Evolutionary conservation across 1,140 invertebrate genomes (phyloP).

Genomic region (Diabrotica virgifera): DNA sequence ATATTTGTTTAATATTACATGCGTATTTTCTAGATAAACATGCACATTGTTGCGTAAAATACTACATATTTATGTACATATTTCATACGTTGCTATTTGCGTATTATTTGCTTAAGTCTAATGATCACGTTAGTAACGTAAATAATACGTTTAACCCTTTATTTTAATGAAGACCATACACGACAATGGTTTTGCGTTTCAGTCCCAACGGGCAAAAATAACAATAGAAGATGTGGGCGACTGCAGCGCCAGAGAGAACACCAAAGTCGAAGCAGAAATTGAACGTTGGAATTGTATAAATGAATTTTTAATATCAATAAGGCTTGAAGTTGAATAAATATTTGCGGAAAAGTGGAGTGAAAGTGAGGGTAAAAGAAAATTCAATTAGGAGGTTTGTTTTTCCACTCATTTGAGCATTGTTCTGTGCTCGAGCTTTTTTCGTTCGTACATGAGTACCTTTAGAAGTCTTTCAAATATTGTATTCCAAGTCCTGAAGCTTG

Average conservation of each 20-base stretch:
- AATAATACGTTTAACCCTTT: no score
- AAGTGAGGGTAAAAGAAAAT: conserved; percentile 14
- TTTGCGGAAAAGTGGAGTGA: conserved; percentile 15
- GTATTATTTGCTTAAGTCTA: no score
- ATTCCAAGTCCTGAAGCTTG: not conserved
- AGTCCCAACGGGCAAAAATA: conserved; percentile 14
- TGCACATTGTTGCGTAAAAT: no score
- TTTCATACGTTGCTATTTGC: no score
- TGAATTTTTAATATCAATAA: conserved; percentile 25
- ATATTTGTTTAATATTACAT: no score
- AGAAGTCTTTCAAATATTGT: not conserved
- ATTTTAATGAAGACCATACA: not conserved
- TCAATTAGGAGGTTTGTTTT: conserved; percentile 11
- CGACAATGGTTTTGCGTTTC: not conserved
- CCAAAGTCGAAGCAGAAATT: conserved; percentile 17
- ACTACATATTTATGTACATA: no score
- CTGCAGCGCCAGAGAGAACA: not conserved
- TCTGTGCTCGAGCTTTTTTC: not conserved
- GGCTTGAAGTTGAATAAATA: conserved; percentile 19
- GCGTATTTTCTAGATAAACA: no score
- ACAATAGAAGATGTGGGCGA: conserved; percentile 18
- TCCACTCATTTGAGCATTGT: conserved; percentile 10
- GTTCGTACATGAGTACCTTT: not conserved
- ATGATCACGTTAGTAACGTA: no score
- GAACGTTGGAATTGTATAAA: conserved; percentile 21